These are phyloP conservation scores for Nematopogon swammerdamellus DNA, from an alignment of 2,888 invertebrate species.

Conservation along the genomic window DNA sequence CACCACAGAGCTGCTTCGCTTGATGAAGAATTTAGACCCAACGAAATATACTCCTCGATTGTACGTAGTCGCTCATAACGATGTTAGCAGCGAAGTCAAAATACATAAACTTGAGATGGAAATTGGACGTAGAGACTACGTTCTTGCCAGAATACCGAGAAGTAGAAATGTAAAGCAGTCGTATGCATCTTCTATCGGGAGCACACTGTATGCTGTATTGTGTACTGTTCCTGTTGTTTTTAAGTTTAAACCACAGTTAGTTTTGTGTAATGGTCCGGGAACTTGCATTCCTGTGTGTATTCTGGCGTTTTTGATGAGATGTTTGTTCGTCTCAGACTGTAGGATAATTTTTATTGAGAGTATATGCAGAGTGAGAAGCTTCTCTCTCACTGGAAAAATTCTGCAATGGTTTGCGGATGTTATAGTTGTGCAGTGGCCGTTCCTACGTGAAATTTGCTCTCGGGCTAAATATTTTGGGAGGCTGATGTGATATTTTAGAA, in stretches of 20 bases:
- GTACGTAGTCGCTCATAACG: constrained; percentile 77
- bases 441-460: constrained; percentile 63
- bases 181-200: constrained; percentile 73
- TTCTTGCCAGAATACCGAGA: constrained; percentile 67
- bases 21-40: constrained; percentile 62
- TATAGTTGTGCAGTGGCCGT: constrained; percentile 92
- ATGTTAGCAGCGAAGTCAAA: constrained; percentile 71
- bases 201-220: constrained; percentile 71
- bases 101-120: constrained; percentile 50
- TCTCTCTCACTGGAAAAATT: constrained; percentile 88
- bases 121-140: constrained; percentile 26
- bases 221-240: constrained; percentile 67
- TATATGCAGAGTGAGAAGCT: constrained; percentile 84
- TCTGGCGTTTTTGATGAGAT: constrained; percentile 70
- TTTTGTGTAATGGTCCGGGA: constrained; percentile 94
- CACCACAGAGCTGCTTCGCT: constrained; percentile 87
- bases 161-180: constrained; percentile 87
- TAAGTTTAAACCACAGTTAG: constrained; percentile 70
- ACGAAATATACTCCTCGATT: constrained; percentile 67
- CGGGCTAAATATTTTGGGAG: constrained; percentile 75
- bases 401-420: constrained; percentile 80
- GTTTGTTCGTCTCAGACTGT: constrained; percentile 62
- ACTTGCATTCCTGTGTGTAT: constrained; percentile 92
- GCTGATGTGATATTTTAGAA: constrained; percentile 54
- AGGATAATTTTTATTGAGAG: constrained; percentile 92